Conservation (phyloP, 2,888 invertebrate species). For the Alcis repandata region DNA sequence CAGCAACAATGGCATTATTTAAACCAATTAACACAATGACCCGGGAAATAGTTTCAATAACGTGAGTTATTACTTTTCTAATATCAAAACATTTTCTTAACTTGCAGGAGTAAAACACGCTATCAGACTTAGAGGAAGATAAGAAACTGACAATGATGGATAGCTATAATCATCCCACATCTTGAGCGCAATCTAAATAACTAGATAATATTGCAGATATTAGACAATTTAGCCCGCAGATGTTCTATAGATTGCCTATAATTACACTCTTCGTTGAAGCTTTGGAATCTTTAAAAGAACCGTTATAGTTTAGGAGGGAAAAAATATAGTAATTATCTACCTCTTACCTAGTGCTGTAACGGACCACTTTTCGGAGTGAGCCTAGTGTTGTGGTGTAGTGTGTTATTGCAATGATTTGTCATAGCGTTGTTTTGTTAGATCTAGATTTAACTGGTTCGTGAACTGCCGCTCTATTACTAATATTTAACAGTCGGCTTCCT, state of each 20-base stretch:
- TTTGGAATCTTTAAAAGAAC: conserved; percentile 8
- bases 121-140: conserved; percentile 7
- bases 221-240: conserved; percentile 24
- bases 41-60: too few species aligned
- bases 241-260: conserved; percentile 20
- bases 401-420: too few species aligned
- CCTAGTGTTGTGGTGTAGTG: too few species aligned
- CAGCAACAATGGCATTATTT: neutral
- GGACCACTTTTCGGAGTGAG: neutral
- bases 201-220: conserved; percentile 21
- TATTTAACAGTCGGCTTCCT: too few species aligned
- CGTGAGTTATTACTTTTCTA: too few species aligned
- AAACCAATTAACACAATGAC: neutral
- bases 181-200: conserved; percentile 17
- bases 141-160: conserved; percentile 35
- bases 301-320: conserved; percentile 9
- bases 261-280: conserved; percentile 8
- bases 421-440: neutral
- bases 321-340: neutral
- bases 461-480: neutral
- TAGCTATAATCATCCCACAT: conserved; percentile 24
- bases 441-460: neutral
- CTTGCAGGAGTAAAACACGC: conserved; percentile 2
- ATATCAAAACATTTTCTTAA: neutral
- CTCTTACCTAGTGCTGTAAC: neutral